Evolutionary conservation across 1,140 invertebrate species (phyloP), one percentile per base, ranked within the genome.

Genomic region (Bombus difficillimus): DNA sequence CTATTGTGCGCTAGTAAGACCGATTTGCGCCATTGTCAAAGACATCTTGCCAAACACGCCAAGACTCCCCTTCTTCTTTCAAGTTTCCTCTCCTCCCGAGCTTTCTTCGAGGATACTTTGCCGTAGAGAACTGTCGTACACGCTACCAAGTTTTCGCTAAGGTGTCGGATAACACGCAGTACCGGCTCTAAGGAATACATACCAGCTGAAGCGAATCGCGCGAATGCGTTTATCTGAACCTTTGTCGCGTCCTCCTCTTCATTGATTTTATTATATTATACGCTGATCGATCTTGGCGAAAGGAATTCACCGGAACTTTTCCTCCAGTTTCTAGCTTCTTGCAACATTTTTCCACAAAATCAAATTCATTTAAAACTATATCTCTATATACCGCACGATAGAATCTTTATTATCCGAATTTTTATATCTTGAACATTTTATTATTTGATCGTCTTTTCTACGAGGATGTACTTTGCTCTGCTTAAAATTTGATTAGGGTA

Each of bases 11-110:
- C 73, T 81, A 80, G 59, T 75, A 88, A 82, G 81, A 90, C 74
- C 89, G 82, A 81, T 90, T 90, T 86, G 75, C 76, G 75, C 83
- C 86, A 83, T 83, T 89, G 75, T 90, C 76, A 88, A 83, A 88
- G 87, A 84, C 84, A 68, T 78, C 62, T 76, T 74, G 53, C 62
- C 79, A 57, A 82, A 82, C 83, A 57, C 10, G 53, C 74, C 47
- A 59, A 73, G 66, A 81, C 41, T 64, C 47, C 57, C 39, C 47
- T 64, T 68, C 25, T 41, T 13, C 39, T 53, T 59, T 43, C 47
- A 53, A 53, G 62, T 62, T 87, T 39, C n/a, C 39, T 57, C 88
- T 32, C 34, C 41, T 73, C 25, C 39, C 37, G 53, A 81, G 68
- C 77, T 84, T 41, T 87, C 78, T 81, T 79, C 89, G 89, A 87